phyloP scores from a whole-genome alignment of 2,797 vertebrate species.

The Pseudocheirus occidentalis region DNA sequence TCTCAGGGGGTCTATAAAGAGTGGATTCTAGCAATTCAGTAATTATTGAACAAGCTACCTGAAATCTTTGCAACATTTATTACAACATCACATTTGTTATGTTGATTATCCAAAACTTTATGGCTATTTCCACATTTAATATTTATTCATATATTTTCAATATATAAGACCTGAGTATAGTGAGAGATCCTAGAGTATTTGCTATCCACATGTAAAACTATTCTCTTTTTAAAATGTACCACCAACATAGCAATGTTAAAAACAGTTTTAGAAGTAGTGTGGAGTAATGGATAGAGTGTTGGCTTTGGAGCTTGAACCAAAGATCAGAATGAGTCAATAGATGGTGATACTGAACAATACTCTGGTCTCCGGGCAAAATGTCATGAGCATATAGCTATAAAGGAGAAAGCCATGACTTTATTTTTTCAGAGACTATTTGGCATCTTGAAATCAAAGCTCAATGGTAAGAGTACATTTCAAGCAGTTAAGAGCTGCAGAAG shows the following conservation, averaged over 20 bases:
- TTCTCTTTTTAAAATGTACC: neutral
- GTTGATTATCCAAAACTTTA: neutral
- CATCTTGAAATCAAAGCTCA: neutral
- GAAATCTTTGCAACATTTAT: neutral
- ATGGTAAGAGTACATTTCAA: neutral
- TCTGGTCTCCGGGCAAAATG: neutral
- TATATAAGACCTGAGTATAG: neutral
- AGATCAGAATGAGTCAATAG: neutral
- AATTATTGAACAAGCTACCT: neutral
- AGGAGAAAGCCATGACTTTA: neutral
- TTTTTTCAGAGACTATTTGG: neutral
- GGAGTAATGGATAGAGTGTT: neutral
- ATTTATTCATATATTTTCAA: neutral
- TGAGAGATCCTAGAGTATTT: neutral
- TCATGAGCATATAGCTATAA: neutral
- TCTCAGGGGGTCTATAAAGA: neutral
- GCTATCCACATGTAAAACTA: neutral
- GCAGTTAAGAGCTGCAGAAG: neutral
- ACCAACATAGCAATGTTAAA: neutral
- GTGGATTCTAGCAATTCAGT: neutral
- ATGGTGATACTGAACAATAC: neutral
- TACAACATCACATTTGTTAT: neutral
- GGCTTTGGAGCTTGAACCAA: neutral
- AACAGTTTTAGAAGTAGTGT: neutral
- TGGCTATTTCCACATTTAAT: neutral